These are phyloP conservation scores for Drepanosiphum platanoidis DNA, from an alignment of 2,888 invertebrate genomes.

Conservation along the genomic window DNA sequence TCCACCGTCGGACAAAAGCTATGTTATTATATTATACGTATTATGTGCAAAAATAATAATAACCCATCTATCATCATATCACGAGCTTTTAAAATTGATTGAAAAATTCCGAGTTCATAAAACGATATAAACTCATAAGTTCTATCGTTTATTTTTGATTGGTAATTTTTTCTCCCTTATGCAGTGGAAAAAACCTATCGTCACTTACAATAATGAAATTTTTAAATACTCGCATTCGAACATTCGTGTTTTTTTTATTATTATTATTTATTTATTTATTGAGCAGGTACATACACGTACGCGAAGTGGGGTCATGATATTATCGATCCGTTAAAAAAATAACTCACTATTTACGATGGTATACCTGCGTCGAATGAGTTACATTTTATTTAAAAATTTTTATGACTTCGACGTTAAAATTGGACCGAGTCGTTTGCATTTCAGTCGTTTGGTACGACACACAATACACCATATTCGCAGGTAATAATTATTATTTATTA, in stretches of 20 bases:
- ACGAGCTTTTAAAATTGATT: constrained; percentile 17
- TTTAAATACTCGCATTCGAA: neutral
- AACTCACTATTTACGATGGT: neutral
- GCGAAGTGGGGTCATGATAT: neutral
- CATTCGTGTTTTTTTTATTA: neutral
- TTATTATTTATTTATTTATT: neutral
- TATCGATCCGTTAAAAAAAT: neutral
- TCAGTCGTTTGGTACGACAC: no score
- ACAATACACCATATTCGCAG: no score
- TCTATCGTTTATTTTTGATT: neutral
- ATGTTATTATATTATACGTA: neutral
- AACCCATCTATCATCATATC: neutral
- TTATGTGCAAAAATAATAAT: constrained; percentile 8
- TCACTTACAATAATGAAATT: neutral
- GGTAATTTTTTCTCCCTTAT: neutral
- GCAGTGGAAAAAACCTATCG: neutral
- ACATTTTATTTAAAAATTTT: no score
- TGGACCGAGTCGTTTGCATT: no score
- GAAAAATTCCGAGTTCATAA: neutral
- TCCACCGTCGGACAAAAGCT: neutral
- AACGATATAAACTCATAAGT: constrained; percentile 3
- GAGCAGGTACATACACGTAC: neutral
- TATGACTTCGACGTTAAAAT: no score
- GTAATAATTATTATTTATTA: no score
- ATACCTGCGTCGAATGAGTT: no score